Evolutionary conservation across 2,888 invertebrate species (phyloP).

Genomic region (Dromius quadrimaculatus): DNA sequence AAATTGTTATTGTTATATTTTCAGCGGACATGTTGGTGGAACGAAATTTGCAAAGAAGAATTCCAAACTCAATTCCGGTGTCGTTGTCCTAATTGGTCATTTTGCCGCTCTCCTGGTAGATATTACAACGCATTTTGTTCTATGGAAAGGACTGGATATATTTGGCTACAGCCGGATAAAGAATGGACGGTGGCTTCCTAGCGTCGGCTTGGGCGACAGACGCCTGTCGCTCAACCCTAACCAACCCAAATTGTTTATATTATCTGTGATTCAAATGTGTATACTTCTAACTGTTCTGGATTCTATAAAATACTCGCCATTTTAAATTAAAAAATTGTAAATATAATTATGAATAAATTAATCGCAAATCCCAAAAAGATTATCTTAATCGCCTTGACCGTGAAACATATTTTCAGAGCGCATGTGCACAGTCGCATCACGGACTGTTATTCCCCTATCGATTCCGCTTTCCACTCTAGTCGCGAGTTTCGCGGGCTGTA

Average conservation of each 20-base stretch:
- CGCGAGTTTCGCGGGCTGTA: constrained; percentile 45
- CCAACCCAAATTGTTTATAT: constrained; percentile 24
- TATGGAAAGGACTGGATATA: constrained; percentile 91
- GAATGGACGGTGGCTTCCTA: constrained; percentile 62
- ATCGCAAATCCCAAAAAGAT: too few relatives aligned
- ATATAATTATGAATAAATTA: too few relatives aligned
- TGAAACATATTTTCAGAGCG: constrained; percentile 21
- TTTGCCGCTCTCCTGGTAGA: constrained; percentile 87
- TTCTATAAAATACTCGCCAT: constrained; percentile 27
- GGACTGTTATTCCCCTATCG: constrained; percentile 7
- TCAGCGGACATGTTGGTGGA: constrained; percentile 94
- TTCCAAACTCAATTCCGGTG: constrained; percentile 89
- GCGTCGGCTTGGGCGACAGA: constrained; percentile 54
- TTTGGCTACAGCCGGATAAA: constrained; percentile 84
- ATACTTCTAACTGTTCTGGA: constrained; percentile 25
- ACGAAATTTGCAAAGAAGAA: constrained; percentile 93
- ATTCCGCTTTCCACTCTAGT: constrained; percentile 17
- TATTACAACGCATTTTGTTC: constrained; percentile 93
- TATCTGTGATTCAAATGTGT: constrained; percentile 26
- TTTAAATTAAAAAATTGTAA: constrained; percentile 31
- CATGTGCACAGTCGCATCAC: constrained; percentile 22
- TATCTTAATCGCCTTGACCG: constrained; percentile 48
- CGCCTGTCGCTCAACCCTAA: constrained; percentile 30
- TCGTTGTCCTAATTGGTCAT: constrained; percentile 90
- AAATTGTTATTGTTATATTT: constrained; percentile 58